Base-by-base conservation (phyloP, 92 coral and sea anemone species). In the Pocillopora grandis region DNA sequence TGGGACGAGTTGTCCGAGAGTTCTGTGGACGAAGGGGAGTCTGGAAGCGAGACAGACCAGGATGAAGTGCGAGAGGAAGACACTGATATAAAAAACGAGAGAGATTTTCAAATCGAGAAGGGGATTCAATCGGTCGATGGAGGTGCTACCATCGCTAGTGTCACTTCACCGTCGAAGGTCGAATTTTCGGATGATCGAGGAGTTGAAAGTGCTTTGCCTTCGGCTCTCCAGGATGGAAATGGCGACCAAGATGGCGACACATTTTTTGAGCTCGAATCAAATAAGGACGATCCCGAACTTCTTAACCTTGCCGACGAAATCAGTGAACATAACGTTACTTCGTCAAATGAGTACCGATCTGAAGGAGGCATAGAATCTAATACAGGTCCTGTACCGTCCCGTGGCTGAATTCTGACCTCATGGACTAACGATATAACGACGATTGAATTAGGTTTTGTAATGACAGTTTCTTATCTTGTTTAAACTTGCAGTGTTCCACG, bases 271-370 rank as follows among this genome's bases (percentile, higher is more conserved):
- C 87, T 81, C 16, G 94, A 90, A 58, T 90, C 92, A 3, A 80
- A 84, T 76, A 90, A 90, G 64, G 97, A 91, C 16, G 97, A 93
- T 27, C 82, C 94, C 5, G 97, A 93, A 86, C 88, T 91, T 65
- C 33, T 87, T 52, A 83, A 88, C 19, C 91, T 91, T 58, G 91
- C 88, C 68, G 97, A 91, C 82, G 93, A 85, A 67, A 86, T 62
- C 0, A 82, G 87, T 58, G 92, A 90, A 65, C 77, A 68, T 35
- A 86, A 81, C 62, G 75, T 76, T 57, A 49, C 71, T 49, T 75
- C 87, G 18, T 58, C 85, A 59, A 61, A 31, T 33, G 49, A 66
- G 14, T 18, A 20, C 58, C 75, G 71, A 42, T 89, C 71, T 37
- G 65, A 63, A 1, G 62, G 18, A 35, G 60, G 55, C 79, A 86